phyloP scores from a whole-genome alignment of 2,113 vertebrate species.

The Chamaea fasciata region DNA sequence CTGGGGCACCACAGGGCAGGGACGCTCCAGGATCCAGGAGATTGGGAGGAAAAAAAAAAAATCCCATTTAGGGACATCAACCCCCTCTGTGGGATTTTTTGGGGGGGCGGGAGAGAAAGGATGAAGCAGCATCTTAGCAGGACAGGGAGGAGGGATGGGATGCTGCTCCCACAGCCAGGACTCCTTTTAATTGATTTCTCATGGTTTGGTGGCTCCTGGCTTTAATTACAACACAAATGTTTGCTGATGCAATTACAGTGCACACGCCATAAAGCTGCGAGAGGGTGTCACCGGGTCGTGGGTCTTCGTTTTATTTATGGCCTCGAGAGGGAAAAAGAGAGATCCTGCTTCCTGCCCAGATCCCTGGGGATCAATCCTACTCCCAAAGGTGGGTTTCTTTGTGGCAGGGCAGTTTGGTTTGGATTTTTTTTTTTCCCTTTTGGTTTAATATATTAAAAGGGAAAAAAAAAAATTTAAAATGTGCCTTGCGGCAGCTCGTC shows the following conservation, averaged over 20 bases:
- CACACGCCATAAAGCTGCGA: background rate
- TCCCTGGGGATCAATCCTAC: background rate
- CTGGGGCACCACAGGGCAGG: background rate
- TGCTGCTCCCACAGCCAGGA: background rate
- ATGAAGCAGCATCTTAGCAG: background rate
- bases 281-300: background rate
- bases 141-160: background rate
- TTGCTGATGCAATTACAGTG: background rate
- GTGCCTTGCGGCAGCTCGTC: conserved; percentile 3
- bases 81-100: too few relatives aligned
- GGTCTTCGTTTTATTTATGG: background rate
- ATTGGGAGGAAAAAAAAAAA: background rate
- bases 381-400: background rate
- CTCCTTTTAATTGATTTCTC: conserved; percentile 32
- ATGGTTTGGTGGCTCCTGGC: background rate
- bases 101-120: accelerated
- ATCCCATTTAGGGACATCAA: accelerated
- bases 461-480: background rate
- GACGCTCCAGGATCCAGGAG: background rate
- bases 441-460: background rate
- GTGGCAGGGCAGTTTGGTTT: accelerated
- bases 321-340: background rate
- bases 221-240: conserved; percentile 23
- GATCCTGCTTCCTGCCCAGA: background rate
- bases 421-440: background rate